phyloP scores from a whole-genome alignment of 2,888 invertebrate species.

The Spodoptera littoralis region DNA sequence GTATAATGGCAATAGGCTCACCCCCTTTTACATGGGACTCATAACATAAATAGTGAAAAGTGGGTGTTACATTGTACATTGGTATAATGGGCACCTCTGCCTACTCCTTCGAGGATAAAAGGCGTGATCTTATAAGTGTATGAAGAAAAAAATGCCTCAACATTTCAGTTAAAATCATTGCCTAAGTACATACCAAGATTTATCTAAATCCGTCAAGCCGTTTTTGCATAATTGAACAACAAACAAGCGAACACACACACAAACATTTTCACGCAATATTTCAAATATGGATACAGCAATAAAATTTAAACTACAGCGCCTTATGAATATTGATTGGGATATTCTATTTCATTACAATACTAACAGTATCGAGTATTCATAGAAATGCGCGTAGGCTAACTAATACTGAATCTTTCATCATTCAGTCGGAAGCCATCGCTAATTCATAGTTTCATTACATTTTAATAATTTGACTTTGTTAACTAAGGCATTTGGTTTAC shows the following conservation, averaged over 20 bases:
- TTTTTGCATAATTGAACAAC: not conserved
- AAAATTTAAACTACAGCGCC: slow-evolving; percentile 18
- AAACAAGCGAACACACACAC: not conserved
- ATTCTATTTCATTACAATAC: slow-evolving; percentile 6
- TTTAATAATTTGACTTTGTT: slow-evolving; percentile 21
- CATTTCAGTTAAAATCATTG: no score
- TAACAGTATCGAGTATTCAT: slow-evolving; percentile 31
- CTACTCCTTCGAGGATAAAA: no score
- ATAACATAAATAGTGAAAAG: no score
- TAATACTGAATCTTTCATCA: slow-evolving; percentile 22
- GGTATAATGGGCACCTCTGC: no score
- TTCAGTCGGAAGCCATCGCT: slow-evolving; percentile 4
- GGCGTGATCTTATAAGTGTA: no score
- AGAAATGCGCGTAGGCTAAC: slow-evolving; percentile 8
- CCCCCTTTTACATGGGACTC: no score
- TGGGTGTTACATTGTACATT: no score
- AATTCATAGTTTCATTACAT: slow-evolving; percentile 25
- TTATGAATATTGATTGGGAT: slow-evolving; percentile 44
- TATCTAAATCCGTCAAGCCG: no score
- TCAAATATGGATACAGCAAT: slow-evolving; percentile 5
- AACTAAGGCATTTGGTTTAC: no score
- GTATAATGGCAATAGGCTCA: no score
- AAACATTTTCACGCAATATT: slow-evolving; percentile 9
- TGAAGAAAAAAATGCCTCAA: no score
- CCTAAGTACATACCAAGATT: no score